Percentiles rank a stretch among this genome's conserved stretches.
These are phyloP conservation scores for Oconnorella tubifera DNA, from an alignment of 2,888 invertebrate genomes.

Conservation along the genomic window DNA sequence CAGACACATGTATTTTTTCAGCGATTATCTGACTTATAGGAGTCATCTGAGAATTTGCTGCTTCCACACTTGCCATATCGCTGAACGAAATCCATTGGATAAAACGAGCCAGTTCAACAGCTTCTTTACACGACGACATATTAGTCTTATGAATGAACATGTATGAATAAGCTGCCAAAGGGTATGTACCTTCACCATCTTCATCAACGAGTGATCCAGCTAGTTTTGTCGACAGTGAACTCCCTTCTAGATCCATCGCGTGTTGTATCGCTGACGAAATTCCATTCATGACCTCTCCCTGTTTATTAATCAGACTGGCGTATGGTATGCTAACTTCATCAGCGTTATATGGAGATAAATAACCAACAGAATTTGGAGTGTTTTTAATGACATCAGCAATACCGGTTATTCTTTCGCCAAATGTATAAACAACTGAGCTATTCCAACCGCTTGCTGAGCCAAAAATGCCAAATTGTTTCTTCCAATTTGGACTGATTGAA, in stretches of 20 bases:
- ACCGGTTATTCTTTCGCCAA: slow-evolving; percentile 20
- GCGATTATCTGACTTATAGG: neutral
- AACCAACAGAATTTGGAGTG: slow-evolving; percentile 41
- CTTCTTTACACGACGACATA: neutral
- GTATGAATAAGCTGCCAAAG: neutral
- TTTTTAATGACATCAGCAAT: slow-evolving; percentile 29
- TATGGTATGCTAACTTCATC: slow-evolving; percentile 26
- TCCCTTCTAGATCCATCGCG: neutral
- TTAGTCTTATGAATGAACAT: neutral
- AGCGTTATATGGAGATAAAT: slow-evolving; percentile 43
- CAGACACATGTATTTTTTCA: neutral
- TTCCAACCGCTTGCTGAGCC: slow-evolving; percentile 28
- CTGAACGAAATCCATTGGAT: slow-evolving; percentile 1
- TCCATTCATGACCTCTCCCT: slow-evolving; percentile 36
- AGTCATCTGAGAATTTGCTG: neutral
- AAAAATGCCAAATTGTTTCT: slow-evolving; percentile 40
- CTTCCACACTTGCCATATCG: neutral
- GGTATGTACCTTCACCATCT: neutral
- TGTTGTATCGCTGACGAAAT: slow-evolving; percentile 10
- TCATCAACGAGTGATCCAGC: neutral
- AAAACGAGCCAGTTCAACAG: neutral
- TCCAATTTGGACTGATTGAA: slow-evolving; percentile 41
- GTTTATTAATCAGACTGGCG: slow-evolving; percentile 39
- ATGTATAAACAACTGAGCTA: neutral
- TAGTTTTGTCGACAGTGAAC: neutral